Evolutionary conservation across 2,797 vertebrate genomes (phyloP).

Genomic region (Kryptolebias ocellatus): DNA sequence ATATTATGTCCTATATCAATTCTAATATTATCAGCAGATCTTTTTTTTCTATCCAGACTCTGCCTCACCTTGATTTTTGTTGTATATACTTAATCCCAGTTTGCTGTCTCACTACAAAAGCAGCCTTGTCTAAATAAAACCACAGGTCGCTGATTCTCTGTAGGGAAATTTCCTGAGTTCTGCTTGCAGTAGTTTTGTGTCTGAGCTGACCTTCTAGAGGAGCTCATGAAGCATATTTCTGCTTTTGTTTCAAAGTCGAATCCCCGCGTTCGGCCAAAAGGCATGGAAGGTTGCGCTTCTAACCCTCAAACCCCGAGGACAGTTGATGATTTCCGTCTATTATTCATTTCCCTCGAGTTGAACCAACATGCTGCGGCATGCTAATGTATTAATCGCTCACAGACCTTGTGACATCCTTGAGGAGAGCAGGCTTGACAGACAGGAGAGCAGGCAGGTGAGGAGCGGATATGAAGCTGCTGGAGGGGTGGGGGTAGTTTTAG

Average conservation of each 20-base stretch:
- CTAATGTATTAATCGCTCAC: conserved; percentile 40
- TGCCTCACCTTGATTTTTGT: conserved; percentile 1
- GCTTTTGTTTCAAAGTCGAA: conserved; percentile 52
- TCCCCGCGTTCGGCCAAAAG: conserved; percentile 47
- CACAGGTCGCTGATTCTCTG: conserved; percentile 17
- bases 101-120: conserved; percentile 19
- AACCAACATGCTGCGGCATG: conserved; percentile 43
- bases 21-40: neutral
- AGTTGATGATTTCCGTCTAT: conserved; percentile 47
- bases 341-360: conserved; percentile 32
- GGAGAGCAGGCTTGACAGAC: conserved; percentile 32
- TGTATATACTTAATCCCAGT: neutral
- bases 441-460: neutral
- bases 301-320: conserved; percentile 35
- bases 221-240: conserved; percentile 42
- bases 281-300: conserved; percentile 55
- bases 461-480: neutral
- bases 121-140: conserved; percentile 23
- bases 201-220: conserved; percentile 60
- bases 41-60: neutral
- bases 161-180: conserved; percentile 37
- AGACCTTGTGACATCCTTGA: conserved; percentile 50
- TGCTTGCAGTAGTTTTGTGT: conserved; percentile 33
- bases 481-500: conserved; percentile 16
- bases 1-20: neutral